Evolutionary conservation across 2,113 vertebrate species (phyloP).

Genomic region (Podilymbus podiceps): DNA sequence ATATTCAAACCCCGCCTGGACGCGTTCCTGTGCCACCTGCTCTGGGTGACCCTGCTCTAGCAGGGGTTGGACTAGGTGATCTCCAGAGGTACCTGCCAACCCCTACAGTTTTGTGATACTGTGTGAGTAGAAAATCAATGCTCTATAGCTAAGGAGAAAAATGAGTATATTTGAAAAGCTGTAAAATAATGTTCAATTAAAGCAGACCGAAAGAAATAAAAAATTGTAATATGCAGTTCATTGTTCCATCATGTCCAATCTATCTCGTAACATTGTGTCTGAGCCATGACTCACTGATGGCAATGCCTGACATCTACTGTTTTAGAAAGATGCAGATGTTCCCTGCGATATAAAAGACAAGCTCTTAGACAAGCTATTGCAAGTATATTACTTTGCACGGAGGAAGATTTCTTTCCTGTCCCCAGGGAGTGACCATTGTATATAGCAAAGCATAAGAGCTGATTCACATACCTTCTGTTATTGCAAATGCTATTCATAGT

Average conservation of each 20-base stretch:
- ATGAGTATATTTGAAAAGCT: neutral
- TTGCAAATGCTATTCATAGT: neutral
- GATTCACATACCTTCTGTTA: neutral
- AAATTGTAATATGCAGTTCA: neutral
- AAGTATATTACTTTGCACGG: neutral
- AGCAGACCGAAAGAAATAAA: neutral
- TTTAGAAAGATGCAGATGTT: neutral
- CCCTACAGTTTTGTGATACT: too few species aligned
- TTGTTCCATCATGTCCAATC: neutral
- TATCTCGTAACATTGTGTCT: neutral
- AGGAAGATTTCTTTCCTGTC: neutral
- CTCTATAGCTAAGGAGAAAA: neutral
- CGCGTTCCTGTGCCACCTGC: too few species aligned
- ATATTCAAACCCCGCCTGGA: too few species aligned
- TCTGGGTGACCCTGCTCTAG: too few species aligned
- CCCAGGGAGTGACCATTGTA: fast-evolving
- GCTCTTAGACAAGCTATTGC: neutral
- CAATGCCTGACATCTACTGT: neutral
- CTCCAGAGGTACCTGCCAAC: too few species aligned
- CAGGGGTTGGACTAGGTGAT: too few species aligned
- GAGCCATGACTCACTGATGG: neutral
- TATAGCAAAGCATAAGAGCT: neutral
- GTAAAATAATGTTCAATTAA: neutral
- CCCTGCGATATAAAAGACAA: neutral
- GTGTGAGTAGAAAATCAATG: neutral